Percentiles rank a stretch among this genome's conserved stretches.
phyloP scores from a whole-genome alignment of 2,888 invertebrate species.

The Hypsopygia costalis region DNA sequence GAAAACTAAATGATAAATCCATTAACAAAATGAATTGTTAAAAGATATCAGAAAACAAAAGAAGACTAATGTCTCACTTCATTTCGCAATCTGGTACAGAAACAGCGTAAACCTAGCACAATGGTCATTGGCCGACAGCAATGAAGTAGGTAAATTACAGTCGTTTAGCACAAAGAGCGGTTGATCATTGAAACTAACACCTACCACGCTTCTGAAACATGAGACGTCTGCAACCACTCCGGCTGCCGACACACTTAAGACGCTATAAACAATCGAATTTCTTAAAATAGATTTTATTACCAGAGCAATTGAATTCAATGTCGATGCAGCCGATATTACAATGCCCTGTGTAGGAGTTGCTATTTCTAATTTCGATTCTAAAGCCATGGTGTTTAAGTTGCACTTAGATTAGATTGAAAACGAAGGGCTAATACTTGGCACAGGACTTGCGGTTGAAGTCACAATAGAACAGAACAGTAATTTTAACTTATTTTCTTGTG shows the following conservation, averaged over 20 bases:
- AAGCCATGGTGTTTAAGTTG: slow-evolving; percentile 35
- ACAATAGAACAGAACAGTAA: slow-evolving; percentile 36
- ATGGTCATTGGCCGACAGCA: slow-evolving; percentile 21
- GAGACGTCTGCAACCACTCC: slow-evolving; percentile 61
- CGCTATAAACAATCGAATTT: slow-evolving; percentile 61
- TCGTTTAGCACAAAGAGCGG: slow-evolving; percentile 46
- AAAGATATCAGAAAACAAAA: slow-evolving; percentile 6
- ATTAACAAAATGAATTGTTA: not conserved
- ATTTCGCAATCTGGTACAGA: slow-evolving; percentile 23
- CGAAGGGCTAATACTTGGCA: slow-evolving; percentile 32
- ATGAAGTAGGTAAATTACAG: slow-evolving; percentile 26
- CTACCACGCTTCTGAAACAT: slow-evolving; percentile 58
- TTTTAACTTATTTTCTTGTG: slow-evolving; percentile 22
- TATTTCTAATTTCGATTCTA: slow-evolving; percentile 44
- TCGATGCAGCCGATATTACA: slow-evolving; percentile 48
- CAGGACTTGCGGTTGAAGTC: slow-evolving; percentile 48
- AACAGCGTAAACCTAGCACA: slow-evolving; percentile 22
- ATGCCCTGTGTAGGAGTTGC: slow-evolving; percentile 41
- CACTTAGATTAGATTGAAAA: slow-evolving; percentile 35
- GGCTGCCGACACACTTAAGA: slow-evolving; percentile 54
- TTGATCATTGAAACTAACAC: slow-evolving; percentile 53
- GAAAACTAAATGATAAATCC: not conserved
- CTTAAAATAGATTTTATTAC: slow-evolving; percentile 70
- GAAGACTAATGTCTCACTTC: slow-evolving; percentile 16
- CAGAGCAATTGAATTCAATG: slow-evolving; percentile 67